Evolutionary conservation across 2,797 vertebrate genomes (phyloP).

Genomic region (Xiphorhynchus erythropygius): DNA sequence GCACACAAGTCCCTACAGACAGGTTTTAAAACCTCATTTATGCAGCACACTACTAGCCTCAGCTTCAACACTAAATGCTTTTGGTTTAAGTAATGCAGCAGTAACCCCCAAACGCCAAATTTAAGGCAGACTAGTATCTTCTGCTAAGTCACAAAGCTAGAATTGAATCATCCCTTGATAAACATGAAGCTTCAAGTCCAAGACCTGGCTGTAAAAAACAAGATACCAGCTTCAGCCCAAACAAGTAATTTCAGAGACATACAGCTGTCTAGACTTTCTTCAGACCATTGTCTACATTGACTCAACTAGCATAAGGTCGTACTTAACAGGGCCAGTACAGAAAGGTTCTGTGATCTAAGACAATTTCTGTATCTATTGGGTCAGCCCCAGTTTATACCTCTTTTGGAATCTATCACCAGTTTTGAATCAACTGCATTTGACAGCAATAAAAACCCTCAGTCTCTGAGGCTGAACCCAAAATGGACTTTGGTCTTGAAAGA

Average conservation of each 20-base stretch:
- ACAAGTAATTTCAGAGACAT: neutral
- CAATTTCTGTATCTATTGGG: fast-evolving
- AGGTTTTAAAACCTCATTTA: neutral
- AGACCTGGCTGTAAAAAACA: neutral
- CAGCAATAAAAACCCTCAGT: neutral
- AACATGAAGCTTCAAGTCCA: neutral
- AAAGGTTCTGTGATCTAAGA: neutral
- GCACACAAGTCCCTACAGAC: neutral
- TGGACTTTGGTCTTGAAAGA: neutral
- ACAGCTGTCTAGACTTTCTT: neutral
- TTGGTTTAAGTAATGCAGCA: neutral
- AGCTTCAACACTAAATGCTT: neutral
- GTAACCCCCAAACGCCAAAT: neutral
- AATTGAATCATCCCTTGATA: neutral
- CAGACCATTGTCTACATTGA: neutral
- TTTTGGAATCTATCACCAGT: neutral
- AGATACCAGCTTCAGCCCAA: neutral
- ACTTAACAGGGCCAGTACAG: neutral
- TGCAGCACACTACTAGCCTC: neutral
- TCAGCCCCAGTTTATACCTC: neutral
- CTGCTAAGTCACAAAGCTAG: neutral
- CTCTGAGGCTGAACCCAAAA: neutral
- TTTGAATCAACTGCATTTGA: neutral
- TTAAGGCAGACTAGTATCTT: neutral
- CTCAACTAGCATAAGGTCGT: neutral